Base-by-base conservation (phyloP, 2,113 vertebrate genomes). In the Cygnus buccinator region DNA sequence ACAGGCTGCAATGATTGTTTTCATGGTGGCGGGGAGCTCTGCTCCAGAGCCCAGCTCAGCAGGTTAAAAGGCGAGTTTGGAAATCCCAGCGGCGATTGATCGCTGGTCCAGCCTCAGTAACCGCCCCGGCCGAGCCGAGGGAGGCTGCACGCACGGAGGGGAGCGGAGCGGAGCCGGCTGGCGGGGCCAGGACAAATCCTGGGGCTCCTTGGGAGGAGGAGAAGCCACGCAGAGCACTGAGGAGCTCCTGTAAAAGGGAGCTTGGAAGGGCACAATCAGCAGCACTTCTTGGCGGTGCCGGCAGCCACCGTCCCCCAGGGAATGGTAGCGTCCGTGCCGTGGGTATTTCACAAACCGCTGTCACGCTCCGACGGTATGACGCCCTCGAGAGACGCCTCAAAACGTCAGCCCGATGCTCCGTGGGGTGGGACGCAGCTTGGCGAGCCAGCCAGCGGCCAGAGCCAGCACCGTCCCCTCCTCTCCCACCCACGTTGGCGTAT, bases 1-100 rank as follows among this genome's bases (percentile, higher is more conserved):
- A 61, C 84, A 97, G 77, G 97, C 97, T 35, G 97, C 95, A 10
- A 98, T 96, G 35, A 98, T 96, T 6, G 97, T 97, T 82, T 97
- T 98, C 97, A 98, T 98, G 80, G 65, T 4, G 93, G 66, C 70
- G 1, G 17, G 76, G 68, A 89, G 93, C 6, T 29, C 71, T 0
- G 33, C 7, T 3, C 65, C 8, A 15, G 72, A 28, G 20, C 31
- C 43, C 7, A 46, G 44, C 9, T 28, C 78, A 3, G 70, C 20
- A 57, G 90, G 73, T 65, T 76, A 57, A 58, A 52, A 81, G 80
- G 90, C 3, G 7, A 72, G 74, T 95, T 95, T 83, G 90, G 93
- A 86, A 96, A 97, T 63, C 16, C 9, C 10, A 4, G 70, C 67
- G 18, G 76, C 3, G 1, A 52, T 3, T 21, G 87, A 84, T 4